phyloP scores from a whole-genome alignment of 2,113 vertebrate genomes.

The Bufo gargarizans region DNA sequence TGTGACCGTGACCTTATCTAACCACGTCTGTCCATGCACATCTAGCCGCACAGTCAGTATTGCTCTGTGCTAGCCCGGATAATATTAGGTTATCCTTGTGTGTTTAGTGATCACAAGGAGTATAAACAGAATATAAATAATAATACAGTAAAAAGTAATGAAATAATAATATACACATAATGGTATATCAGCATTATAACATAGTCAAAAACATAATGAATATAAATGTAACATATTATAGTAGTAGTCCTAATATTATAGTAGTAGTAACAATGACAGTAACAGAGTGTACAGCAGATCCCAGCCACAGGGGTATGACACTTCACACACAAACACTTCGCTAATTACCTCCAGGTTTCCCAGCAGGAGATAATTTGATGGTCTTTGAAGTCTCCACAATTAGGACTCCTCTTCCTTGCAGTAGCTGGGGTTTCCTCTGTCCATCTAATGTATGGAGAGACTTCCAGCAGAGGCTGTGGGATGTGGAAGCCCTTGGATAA shows the following conservation, averaged over 20 bases:
- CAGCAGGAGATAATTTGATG: neutral
- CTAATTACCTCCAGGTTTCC: slow-evolving; percentile 17
- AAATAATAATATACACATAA: no score
- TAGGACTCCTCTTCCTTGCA: neutral
- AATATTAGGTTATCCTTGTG: neutral
- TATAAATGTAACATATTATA: no score
- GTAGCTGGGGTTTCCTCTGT: neutral
- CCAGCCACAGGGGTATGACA: neutral
- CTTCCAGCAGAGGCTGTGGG: neutral
- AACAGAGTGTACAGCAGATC: no score
- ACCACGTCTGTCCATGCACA: neutral
- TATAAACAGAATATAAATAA: no score
- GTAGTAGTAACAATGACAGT: no score
- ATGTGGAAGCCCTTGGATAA: neutral
- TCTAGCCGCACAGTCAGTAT: neutral
- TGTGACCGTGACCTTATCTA: neutral
- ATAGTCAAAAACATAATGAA: no score
- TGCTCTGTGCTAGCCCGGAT: neutral
- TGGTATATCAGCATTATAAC: no score
- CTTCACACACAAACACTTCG: neutral
- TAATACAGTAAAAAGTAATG: no score
- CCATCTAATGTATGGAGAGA: neutral
- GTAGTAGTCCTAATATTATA: no score
- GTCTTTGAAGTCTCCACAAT: neutral
- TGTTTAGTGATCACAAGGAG: no score